Base-by-base conservation (phyloP, 2,113 vertebrate species). In the Bubo scandiacus region DNA sequence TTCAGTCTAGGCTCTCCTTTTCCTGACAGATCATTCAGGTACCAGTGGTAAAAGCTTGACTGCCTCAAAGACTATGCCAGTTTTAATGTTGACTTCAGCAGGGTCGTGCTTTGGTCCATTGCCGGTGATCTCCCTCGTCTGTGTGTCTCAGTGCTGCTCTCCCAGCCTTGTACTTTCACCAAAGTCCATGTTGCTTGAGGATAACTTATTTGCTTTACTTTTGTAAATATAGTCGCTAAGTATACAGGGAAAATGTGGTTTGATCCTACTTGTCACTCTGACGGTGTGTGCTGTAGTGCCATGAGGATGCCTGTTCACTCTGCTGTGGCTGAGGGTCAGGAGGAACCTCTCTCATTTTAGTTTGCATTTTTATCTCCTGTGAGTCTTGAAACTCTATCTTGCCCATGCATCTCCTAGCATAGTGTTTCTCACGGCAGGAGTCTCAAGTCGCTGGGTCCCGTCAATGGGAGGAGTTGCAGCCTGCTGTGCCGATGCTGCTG, bases 321-420 rank as follows among this genome's bases (percentile, higher is more conserved):
- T 2, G 0, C 61, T 7, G 6, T 1, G 11, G n/a, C 51, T 6
- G 9, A 10, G 17, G 1, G 16, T 23, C 62, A 3, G 27, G 11
- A 68, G 66, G 34, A 58, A 26, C 29, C 22, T 25, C 34, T 57
- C 15, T 70, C n/a, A 0, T 9, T 49, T 52, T 49, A 29, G 29
- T 61, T 66, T 9, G 17, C 25, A 2, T n/a, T 49, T 72, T 72
- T 22, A 1, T 25, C 42, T 84, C 51, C 47, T 0, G 0, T 5
- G 67, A 42, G 80, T 23, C 82, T 17, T 11, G 75, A 63, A 86
- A 47, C 36, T 26, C 17, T 27, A 2, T 20, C 43, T 5, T 22
- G 62, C 5, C 34, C 0, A 1, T 10, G 29, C 61, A 5, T 2
- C 42, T 66, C 58, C 38, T 3, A 5, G 86, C 6, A 0, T 0